Evolutionary conservation across 2,113 vertebrate genomes (phyloP).

Genomic region (Alligator sinensis): DNA sequence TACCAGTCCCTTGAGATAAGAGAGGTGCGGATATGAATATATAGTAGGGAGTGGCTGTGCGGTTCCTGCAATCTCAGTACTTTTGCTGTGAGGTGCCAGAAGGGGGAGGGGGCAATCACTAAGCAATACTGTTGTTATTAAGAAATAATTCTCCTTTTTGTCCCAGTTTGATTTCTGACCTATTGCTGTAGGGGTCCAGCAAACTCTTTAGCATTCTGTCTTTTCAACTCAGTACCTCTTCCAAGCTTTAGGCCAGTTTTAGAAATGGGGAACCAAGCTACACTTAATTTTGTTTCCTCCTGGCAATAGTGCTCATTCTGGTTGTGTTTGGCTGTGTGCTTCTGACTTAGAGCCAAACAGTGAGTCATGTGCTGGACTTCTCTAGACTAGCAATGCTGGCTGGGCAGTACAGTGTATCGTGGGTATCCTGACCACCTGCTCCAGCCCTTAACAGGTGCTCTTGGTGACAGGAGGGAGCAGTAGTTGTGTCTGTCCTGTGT

Average conservation of each 20-base stretch:
- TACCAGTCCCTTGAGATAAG: not conserved
- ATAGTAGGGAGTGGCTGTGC: not conserved
- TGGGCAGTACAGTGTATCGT: not conserved
- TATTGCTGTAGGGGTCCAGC: not conserved
- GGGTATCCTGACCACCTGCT: not conserved
- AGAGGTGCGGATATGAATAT: not conserved
- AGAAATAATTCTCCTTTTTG: not conserved
- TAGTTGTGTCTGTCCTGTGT: not conserved
- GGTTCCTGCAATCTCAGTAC: not conserved
- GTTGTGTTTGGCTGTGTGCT: not conserved
- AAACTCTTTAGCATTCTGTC: not conserved
- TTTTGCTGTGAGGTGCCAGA: not conserved
- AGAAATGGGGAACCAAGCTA: not conserved
- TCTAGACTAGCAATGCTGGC: not conserved
- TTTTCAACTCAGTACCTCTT: not conserved
- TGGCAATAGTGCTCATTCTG: not conserved
- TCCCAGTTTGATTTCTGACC: not conserved
- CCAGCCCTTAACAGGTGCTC: not conserved
- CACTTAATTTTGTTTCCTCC: not conserved
- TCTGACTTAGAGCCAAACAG: not conserved
- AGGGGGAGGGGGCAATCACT: too few relatives aligned
- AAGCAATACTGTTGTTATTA: not conserved
- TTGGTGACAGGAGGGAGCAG: not conserved
- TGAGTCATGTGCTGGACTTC: not conserved
- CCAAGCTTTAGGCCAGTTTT: not conserved